Percentiles rank a stretch among this genome's conserved stretches.
These are phyloP conservation scores for Pterobdella sp. DNA, from an alignment of 2,888 invertebrate genomes.

Conservation along the genomic window DNA sequence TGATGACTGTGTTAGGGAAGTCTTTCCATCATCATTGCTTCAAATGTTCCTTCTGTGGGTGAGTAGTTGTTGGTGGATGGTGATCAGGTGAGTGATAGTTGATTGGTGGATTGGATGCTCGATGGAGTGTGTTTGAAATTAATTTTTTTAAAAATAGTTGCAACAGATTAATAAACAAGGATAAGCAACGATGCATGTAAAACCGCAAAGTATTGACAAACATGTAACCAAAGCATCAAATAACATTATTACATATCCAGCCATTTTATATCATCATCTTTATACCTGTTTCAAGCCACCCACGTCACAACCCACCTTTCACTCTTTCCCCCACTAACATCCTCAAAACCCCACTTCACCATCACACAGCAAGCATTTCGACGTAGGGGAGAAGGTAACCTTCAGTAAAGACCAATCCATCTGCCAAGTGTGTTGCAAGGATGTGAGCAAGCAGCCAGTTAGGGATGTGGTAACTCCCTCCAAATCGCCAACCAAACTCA, in stretches of 20 bases:
- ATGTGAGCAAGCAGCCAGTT: too few species aligned
- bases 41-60: slow-evolving; percentile 30
- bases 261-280: too few species aligned
- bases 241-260: too few species aligned
- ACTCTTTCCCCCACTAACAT: too few species aligned
- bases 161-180: too few species aligned
- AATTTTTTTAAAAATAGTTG: too few species aligned
- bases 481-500: not conserved
- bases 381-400: slow-evolving; percentile 32
- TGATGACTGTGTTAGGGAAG: slow-evolving; percentile 29
- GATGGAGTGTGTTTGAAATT: not conserved
- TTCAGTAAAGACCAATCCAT: slow-evolving; percentile 26
- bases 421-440: slow-evolving; percentile 26
- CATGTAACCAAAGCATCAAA: too few species aligned
- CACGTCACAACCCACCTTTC: too few species aligned
- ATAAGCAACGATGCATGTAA: too few species aligned
- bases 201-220: too few species aligned
- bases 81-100: not conserved
- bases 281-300: too few species aligned
- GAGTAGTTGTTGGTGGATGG: not conserved
- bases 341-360: not conserved
- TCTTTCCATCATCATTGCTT: slow-evolving; percentile 33
- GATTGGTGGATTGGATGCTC: not conserved
- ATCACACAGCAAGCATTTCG: slow-evolving; percentile 31
- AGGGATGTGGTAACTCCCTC: not conserved